These are phyloP conservation scores for Synanthedon tipuliformis DNA, from an alignment of 2,888 invertebrate species.

Conservation along the genomic window DNA sequence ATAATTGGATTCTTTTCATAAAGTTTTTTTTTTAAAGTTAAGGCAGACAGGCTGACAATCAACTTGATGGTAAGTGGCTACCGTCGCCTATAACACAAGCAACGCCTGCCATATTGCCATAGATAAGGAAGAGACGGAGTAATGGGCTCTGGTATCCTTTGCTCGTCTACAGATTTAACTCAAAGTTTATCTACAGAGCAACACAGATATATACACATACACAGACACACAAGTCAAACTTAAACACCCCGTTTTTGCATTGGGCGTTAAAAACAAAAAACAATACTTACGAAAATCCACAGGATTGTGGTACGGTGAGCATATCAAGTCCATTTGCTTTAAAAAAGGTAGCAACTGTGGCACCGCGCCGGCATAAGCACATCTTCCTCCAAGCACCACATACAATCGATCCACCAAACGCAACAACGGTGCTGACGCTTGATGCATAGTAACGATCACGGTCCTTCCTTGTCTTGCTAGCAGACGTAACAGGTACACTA, in stretches of 20 bases:
- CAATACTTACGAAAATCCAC: constrained; percentile 84
- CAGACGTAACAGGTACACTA: constrained; percentile 82
- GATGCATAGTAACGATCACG: constrained; percentile 90
- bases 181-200: background rate
- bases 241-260: too few relatives aligned
- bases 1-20: background rate
- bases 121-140: too few relatives aligned
- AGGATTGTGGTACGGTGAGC: constrained; percentile 92
- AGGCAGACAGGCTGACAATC: too few relatives aligned
- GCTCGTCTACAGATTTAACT: too few relatives aligned
- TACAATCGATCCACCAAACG: constrained; percentile 92
- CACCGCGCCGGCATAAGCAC: constrained; percentile 84
- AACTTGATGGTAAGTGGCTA: too few relatives aligned
- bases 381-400: constrained; percentile 82
- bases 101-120: too few relatives aligned
- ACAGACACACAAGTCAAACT: too few relatives aligned
- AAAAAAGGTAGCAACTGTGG: constrained; percentile 82
- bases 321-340: constrained; percentile 75
- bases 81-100: too few relatives aligned
- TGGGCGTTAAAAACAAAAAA: too few relatives aligned
- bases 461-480: constrained; percentile 87
- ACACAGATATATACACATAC: too few relatives aligned
- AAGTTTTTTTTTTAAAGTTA: background rate
- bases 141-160: too few relatives aligned
- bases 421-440: constrained; percentile 87